These are phyloP conservation scores for Agelastica alni DNA, from an alignment of 2,888 invertebrate genomes.

Conservation along the genomic window DNA sequence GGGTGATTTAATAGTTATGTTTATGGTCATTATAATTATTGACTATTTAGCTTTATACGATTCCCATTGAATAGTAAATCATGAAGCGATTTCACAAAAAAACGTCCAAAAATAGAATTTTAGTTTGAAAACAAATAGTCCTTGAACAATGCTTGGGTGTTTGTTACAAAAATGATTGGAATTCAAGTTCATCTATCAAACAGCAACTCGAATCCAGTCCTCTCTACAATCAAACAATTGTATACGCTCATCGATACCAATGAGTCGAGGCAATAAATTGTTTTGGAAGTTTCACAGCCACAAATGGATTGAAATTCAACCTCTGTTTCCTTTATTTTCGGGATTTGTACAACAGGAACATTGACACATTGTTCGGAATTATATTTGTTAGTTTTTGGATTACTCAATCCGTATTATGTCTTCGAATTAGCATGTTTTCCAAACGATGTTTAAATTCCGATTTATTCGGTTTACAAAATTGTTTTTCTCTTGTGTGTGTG, in stretches of 20 bases:
- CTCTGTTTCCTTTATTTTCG: slow-evolving; percentile 23
- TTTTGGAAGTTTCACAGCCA: slow-evolving; percentile 17
- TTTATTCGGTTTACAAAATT: too few species aligned
- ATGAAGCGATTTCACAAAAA: too few species aligned
- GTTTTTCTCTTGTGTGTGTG: too few species aligned
- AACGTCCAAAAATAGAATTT: too few species aligned
- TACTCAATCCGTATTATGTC: too few species aligned
- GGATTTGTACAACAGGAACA: slow-evolving; percentile 5
- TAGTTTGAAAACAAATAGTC: neutral
- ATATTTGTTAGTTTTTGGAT: neutral
- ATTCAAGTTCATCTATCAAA: slow-evolving; percentile 10
- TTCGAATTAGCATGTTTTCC: too few species aligned
- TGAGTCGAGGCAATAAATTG: slow-evolving; percentile 18
- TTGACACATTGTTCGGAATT: slow-evolving; percentile 12
- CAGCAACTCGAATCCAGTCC: neutral
- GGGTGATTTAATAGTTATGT: too few species aligned
- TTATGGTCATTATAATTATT: too few species aligned
- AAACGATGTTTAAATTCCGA: too few species aligned
- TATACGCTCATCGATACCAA: slow-evolving; percentile 24
- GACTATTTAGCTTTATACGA: too few species aligned
- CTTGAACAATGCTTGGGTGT: neutral
- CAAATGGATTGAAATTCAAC: slow-evolving; percentile 26
- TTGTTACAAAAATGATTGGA: slow-evolving; percentile 3
- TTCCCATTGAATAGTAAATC: too few species aligned
- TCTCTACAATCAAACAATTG: slow-evolving; percentile 13